Evolutionary conservation across 1,140 invertebrate species (phyloP).

Genomic region (Nebria ingens): DNA sequence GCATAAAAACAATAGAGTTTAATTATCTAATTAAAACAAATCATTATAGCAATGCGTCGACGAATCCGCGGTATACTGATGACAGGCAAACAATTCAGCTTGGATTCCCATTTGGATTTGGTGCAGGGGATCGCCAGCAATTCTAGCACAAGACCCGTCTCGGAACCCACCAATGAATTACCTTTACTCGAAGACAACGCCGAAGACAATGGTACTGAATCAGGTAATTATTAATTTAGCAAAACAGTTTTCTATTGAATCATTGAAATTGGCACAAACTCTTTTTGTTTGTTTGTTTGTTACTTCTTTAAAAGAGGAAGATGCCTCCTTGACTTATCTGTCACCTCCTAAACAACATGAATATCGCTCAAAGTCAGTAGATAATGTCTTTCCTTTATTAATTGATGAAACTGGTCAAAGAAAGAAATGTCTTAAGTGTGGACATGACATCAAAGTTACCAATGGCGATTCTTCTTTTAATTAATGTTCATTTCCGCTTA

Average conservation of each 20-base stretch:
- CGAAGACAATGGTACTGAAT: too few species aligned
- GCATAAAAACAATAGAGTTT: not conserved
- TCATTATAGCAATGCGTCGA: slow-evolving; percentile 57
- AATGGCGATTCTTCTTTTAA: too few species aligned
- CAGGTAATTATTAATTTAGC: too few species aligned
- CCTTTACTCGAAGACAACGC: slow-evolving; percentile 44
- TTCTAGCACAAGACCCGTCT: slow-evolving; percentile 26
- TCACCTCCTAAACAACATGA: not conserved
- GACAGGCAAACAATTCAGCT: slow-evolving; percentile 80
- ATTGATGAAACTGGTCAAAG: slow-evolving; percentile 17
- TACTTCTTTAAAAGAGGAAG: too few species aligned
- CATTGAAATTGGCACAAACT: too few species aligned
- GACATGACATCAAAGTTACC: too few species aligned
- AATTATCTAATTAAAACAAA: too few species aligned
- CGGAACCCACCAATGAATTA: slow-evolving; percentile 34
- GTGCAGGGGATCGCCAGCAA: slow-evolving; percentile 54
- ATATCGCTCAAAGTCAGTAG: slow-evolving; percentile 26
- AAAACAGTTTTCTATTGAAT: too few species aligned
- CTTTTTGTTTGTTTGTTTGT: too few species aligned
- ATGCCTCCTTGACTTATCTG: too few species aligned
- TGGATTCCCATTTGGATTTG: slow-evolving; percentile 84
- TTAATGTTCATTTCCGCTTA: too few species aligned
- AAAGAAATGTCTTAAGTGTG: slow-evolving; percentile 29
- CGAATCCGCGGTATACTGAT: slow-evolving; percentile 77
- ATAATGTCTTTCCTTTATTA: slow-evolving; percentile 22